Evolutionary conservation across 2,797 vertebrate genomes (phyloP), one percentile per base, ranked within the genome.

Genomic region (Myiotriccus ornatus): DNA sequence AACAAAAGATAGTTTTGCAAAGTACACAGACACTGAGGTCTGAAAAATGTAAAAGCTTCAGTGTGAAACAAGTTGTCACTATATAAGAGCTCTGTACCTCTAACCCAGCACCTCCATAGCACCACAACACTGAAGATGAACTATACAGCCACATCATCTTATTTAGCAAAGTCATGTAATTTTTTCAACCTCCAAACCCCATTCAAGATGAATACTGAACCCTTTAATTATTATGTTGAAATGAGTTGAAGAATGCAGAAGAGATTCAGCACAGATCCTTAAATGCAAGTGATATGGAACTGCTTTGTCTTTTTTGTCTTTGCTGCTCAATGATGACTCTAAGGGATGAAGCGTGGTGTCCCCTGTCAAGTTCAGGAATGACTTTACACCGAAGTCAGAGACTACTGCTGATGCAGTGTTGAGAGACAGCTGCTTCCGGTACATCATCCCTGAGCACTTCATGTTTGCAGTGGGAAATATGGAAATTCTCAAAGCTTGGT

Each of bases 181-280:
- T 65, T 41, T 11, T 44, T 70, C 34, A 65, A 59, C 23, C 28
- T 50, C 63, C 56, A 74, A 56, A 73, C 13, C 17, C 34, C 11
- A 7, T 15, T 55, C 41, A 53, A 35, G 49, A 55, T 46, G 21
- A 76, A 50, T 21, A 37, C 1, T 14, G 28, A 89, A 30, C 17
- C 6, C 49, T 53, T 59, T 34, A 59, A 49, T 28, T 67, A 34
- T 13, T 62, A 15, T 2, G 50, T 0, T 52, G 41, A 89, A 63
- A 76, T 6, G 8, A 84, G 21, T 32, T 41, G 13, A 41, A 28
- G 22, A 74, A 32, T 0, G 0, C 23, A 65, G 39, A 32, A 41
- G 14, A 75, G n/a, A 74, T 46, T 67, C 35, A 78, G 76, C 55
- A 56, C 22, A 44, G 63, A 62, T 34, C 37, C 23, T 10, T 3